A percentile compares a stretch with the other conserved stretches of the same genome.
Evolutionary conservation across 2,797 vertebrate genomes (phyloP).

Genomic region (Phoeniculus purpureus): DNA sequence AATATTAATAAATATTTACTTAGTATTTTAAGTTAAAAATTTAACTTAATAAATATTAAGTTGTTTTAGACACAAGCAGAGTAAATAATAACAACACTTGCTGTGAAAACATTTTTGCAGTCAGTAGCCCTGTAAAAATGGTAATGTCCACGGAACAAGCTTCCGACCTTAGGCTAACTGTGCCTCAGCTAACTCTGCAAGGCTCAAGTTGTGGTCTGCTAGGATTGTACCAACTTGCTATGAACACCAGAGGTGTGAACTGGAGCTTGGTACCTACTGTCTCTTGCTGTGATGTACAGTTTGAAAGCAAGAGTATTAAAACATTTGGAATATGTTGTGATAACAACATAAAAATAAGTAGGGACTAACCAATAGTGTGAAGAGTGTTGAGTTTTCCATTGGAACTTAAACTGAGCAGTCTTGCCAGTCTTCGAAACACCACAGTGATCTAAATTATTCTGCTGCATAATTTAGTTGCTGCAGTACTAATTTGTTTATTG

Average conservation of each 20-base stretch:
- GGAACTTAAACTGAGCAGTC: not conserved
- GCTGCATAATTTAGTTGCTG: not conserved
- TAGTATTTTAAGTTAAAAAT: too few species aligned
- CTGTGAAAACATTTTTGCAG: not conserved
- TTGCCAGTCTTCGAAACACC: not conserved
- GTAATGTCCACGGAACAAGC: not conserved
- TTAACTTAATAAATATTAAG: not conserved
- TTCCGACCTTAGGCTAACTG: not conserved
- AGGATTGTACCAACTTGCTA: not conserved
- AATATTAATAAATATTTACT: too few species aligned
- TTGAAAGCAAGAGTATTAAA: not conserved
- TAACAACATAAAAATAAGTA: not conserved
- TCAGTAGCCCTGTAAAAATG: not conserved
- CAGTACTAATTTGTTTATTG: not conserved
- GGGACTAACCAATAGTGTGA: not conserved
- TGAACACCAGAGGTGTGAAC: not conserved
- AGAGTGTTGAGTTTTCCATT: not conserved
- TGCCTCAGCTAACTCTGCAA: not conserved
- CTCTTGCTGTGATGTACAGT: not conserved
- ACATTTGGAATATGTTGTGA: not conserved
- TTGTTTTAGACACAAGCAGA: not conserved
- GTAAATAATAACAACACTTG: not conserved
- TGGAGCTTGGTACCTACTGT: not conserved
- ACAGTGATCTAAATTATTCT: not conserved
- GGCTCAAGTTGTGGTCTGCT: not conserved